Evolutionary conservation across 2,888 invertebrate species (phyloP).

Genomic region (Brachyptera risi): DNA sequence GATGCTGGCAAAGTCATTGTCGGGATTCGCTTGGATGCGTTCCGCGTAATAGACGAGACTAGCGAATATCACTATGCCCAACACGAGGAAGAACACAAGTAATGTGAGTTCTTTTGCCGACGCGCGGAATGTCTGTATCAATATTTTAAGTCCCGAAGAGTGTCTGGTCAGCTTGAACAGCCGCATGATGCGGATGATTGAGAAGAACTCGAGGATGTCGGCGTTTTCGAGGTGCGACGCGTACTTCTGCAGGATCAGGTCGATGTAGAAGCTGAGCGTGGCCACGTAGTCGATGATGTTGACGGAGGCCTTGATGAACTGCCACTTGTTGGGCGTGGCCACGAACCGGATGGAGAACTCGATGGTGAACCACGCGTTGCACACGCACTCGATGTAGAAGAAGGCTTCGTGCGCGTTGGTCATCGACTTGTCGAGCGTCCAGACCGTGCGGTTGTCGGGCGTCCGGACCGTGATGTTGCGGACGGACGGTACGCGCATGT

Average conservation of each 20-base stretch:
- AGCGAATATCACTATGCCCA: slow-evolving; percentile 97
- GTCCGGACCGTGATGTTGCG: slow-evolving; percentile 74
- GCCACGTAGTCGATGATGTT: slow-evolving; percentile 99
- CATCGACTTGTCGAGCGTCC: slow-evolving; percentile 84
- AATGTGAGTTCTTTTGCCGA: slow-evolving; percentile 95
- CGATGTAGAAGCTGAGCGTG: slow-evolving; percentile 97
- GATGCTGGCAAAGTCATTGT: slow-evolving; percentile 98
- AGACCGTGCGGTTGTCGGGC: slow-evolving; percentile 67
- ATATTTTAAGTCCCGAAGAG: slow-evolving; percentile 95
- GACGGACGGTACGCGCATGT: slow-evolving; percentile 90
- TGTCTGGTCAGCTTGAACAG: slow-evolving; percentile 95
- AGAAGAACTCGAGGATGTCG: slow-evolving; percentile 95
- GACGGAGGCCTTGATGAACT: slow-evolving; percentile 92
- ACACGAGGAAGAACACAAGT: slow-evolving; percentile 94
- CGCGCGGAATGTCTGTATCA: slow-evolving; percentile 96
- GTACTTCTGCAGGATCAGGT: slow-evolving; percentile 83
- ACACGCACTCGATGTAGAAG: slow-evolving; percentile 97
- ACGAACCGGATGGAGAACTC: slow-evolving; percentile 92
- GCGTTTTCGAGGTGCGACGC: slow-evolving; percentile 90
- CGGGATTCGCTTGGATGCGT: slow-evolving; percentile 89
- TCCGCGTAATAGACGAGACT: slow-evolving; percentile 98
- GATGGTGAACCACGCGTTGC: slow-evolving; percentile 99
- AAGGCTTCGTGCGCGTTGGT: slow-evolving; percentile 97
- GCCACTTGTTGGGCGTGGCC: slow-evolving; percentile 81
- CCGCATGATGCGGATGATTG: slow-evolving; percentile 96